These are phyloP conservation scores for Eupristina koningsbergeri DNA, from an alignment of 1,140 invertebrate species.

Conservation along the genomic window DNA sequence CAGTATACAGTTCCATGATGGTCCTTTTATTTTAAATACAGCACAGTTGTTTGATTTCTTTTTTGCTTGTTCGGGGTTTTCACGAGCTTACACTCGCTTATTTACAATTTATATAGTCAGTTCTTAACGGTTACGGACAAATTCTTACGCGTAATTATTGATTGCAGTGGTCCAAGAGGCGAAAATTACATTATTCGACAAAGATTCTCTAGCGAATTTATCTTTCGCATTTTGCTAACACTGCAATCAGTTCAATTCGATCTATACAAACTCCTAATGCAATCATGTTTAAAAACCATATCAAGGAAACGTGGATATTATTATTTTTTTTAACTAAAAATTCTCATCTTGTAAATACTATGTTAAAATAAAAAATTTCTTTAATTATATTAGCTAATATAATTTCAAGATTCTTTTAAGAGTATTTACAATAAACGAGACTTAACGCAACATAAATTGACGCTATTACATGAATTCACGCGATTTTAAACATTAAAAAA, in stretches of 20 bases:
- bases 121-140: conserved; percentile 38
- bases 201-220: background rate
- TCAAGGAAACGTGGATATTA: background rate
- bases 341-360: conserved; percentile 8
- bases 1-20: conserved; percentile 63
- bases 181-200: background rate
- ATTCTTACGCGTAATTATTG: background rate
- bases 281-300: conserved; percentile 18
- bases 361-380: conserved; percentile 1
- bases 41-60: conserved; percentile 57
- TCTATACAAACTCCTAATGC: conserved; percentile 24
- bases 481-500: conserved; percentile 1
- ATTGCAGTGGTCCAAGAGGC: conserved; percentile 18
- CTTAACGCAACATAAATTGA: background rate
- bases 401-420: conserved; percentile 26
- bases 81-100: conserved; percentile 57
- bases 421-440: conserved; percentile 32
- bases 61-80: conserved; percentile 50
- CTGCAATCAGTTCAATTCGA: conserved; percentile 3
- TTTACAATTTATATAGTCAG: conserved; percentile 60
- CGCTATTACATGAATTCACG: background rate
- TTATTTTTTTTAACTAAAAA: conserved; percentile 9
- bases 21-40: conserved; percentile 70
- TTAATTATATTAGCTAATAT: conserved; percentile 35
- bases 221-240: background rate